Evolutionary conservation across 2,113 vertebrate genomes (phyloP), one percentile per base, ranked within the genome.

Genomic region (Dolichallabes microphthalmus): DNA sequence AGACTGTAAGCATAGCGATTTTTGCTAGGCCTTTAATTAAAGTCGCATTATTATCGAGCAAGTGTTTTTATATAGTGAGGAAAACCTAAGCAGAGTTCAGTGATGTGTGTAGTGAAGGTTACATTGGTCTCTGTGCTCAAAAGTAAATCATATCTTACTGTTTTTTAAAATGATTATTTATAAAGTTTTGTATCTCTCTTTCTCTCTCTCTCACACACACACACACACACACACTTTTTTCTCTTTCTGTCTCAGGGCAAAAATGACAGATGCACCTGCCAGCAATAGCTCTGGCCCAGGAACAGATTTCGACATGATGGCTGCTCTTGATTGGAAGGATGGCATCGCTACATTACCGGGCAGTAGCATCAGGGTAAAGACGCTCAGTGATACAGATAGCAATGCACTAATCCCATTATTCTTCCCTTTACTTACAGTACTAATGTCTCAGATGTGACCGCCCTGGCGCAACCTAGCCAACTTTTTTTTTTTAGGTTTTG

Each of bases 281-380:
- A 90, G 90, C 81, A 94, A 95, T 91, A 93, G 91, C 83, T 91
- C 93, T 86, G 91, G 91, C 35, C 90, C 93, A 89, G 94, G 93
- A 87, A 93, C 96, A 89, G 98, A 98, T 58, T 99, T 99, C 92
- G 98, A 99, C 91, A 96, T 98, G 86, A 98, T 98, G 89, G 95
- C 95, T 87, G 98, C 97, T 88, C 96, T 99, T 93, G 98, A 99
- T 91, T 99, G 98, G 98, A 98, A 98, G 92, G 97, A 99, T 86
- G 98, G 97, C 86, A 98, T 99, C 86, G 98, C 96, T 66, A 98
- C 97, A 0, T 94, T 99, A 87, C 98, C 97, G 71, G 98, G 98
- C 91, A 99, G 98, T 92, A 96, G 98, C 89, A 95, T 99, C 86
- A 96, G 95, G 97, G 98, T 99, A 91, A 39, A 82, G 20, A 76